Base-by-base conservation (phyloP, 2,113 vertebrate species). In the Anolis carolinensis region DNA sequence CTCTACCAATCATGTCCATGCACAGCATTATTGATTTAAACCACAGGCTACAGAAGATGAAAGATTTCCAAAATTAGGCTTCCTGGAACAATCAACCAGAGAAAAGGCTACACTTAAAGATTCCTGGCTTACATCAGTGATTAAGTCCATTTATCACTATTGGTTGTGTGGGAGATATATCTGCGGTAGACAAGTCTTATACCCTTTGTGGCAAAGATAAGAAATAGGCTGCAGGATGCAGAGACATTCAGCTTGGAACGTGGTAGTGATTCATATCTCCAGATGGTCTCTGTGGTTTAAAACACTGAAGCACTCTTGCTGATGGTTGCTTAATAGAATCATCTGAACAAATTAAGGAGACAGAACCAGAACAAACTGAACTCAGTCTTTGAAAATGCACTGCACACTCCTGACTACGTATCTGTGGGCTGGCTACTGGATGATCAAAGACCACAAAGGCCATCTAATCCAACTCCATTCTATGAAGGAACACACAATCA, bases 141-240 rank as follows among this genome's bases (percentile, higher is more conserved):
- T 77, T 84, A 84, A 84, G 34, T 77, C 30, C 62, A 68, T 84
- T 77, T 63, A 84, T 84, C 83, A 84, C 74, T 18, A 50, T 77
- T 27, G 32, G 62, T 36, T 84, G 83, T 52, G 39, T 52, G 39
- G 48, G 74, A 77, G 44, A 82, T 34, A 14, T 82, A 55, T 52
- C 44, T 84, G 73, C 83, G 34, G n/a, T 36, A 77, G 62, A 77
- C 34, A 34, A 83, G 34, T 48, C 55, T 62, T 79, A 75, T 20
- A 30, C 16, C n/a, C 63, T 52, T 39, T 68, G 75, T 50, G 73
- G n/a, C 44, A 48, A 21, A 52, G 83, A 84, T 68, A 68, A 84
- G 62, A 67, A 76, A 67, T 67, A 20, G 73, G 83, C 83, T 27
- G n/a, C n/a, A 84, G 30, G 63, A 77, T 21, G 20, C 62, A 68